A percentile compares a stretch with the other conserved stretches of the same genome.
Conservation (phyloP, 1,140 invertebrate species). For the Drosophila ficusphila region DNA sequence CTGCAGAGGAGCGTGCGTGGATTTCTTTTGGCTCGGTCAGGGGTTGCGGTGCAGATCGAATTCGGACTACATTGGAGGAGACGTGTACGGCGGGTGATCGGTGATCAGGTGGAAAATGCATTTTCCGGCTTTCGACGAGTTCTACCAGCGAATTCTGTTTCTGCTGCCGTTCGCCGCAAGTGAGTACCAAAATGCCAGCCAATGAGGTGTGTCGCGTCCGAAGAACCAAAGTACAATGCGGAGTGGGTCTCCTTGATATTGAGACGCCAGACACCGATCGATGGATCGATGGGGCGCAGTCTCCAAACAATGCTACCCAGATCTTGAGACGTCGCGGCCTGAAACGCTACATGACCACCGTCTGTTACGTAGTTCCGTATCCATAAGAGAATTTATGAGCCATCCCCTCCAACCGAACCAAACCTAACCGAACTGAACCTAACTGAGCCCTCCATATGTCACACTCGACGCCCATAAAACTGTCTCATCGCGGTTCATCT, state of each 20-base stretch:
- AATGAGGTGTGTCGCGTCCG: constrained; percentile 57
- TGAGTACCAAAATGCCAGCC: constrained; percentile 61
- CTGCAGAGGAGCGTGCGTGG: constrained; percentile 54
- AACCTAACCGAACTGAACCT: too few species aligned
- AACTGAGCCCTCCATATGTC: constrained; percentile 43
- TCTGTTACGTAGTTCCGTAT: constrained; percentile 16
- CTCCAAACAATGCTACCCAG: constrained; percentile 1
- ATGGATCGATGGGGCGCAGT: not conserved
- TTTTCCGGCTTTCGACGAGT: constrained; percentile 65
- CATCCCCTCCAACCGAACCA: constrained; percentile 57
- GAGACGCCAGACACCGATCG: constrained; percentile 12
- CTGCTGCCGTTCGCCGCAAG: constrained; percentile 65
- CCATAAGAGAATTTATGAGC: constrained; percentile 53
- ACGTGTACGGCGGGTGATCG: constrained; percentile 1
- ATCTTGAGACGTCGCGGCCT: constrained; percentile 14
- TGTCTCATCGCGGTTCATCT: constrained; percentile 51
- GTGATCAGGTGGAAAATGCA: constrained; percentile 59
- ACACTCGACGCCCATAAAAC: constrained; percentile 58
- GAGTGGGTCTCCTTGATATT: constrained; percentile 30
- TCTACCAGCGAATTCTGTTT: constrained; percentile 69
- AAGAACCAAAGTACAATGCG: constrained; percentile 28
- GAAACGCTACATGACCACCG: constrained; percentile 25
- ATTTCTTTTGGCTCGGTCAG: constrained; percentile 36
- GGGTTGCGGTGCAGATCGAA: not conserved
- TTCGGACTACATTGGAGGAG: constrained; percentile 1